These are phyloP conservation scores for Paracanthobrama guichenoti DNA, from an alignment of 2,113 vertebrate genomes.

Conservation along the genomic window DNA sequence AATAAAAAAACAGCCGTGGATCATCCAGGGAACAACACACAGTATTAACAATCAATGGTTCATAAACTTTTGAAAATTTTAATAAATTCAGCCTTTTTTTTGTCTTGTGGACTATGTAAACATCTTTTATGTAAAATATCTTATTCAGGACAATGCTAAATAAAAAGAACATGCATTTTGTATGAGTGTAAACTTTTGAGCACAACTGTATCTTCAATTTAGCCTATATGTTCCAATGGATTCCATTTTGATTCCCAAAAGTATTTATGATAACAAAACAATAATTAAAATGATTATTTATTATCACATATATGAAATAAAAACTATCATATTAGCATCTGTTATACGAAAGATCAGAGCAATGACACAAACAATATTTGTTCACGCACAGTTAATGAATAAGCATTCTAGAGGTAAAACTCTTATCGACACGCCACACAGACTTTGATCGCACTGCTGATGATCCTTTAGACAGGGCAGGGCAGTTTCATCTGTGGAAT, in stretches of 20 bases:
- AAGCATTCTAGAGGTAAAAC: not conserved
- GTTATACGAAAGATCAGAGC: not conserved
- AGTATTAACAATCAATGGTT: too few relatives aligned
- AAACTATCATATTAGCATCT: not conserved
- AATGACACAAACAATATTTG: not conserved
- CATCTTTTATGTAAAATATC: too few relatives aligned
- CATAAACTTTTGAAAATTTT: too few relatives aligned
- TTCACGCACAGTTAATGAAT: constrained; percentile 10
- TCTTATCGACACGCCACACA: not conserved
- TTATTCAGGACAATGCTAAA: too few relatives aligned
- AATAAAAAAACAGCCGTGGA: too few relatives aligned
- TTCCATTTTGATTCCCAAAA: not conserved
- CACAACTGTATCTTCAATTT: too few relatives aligned
- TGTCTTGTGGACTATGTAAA: too few relatives aligned
- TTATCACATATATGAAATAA: not conserved
- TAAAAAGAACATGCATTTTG: too few relatives aligned
- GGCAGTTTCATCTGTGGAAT: not conserved
- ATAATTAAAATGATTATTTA: not conserved
- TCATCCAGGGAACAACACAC: too few relatives aligned
- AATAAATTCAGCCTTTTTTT: too few relatives aligned
- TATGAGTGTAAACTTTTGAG: too few relatives aligned
- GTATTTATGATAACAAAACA: not conserved
- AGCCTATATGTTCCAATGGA: too few relatives aligned
- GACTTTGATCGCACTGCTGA: not conserved
- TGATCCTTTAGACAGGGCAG: not conserved